Percentiles rank a stretch among this genome's conserved stretches.
Evolutionary conservation across 2,888 invertebrate species (phyloP).

Genomic region (Teinopalpus imperialis): DNA sequence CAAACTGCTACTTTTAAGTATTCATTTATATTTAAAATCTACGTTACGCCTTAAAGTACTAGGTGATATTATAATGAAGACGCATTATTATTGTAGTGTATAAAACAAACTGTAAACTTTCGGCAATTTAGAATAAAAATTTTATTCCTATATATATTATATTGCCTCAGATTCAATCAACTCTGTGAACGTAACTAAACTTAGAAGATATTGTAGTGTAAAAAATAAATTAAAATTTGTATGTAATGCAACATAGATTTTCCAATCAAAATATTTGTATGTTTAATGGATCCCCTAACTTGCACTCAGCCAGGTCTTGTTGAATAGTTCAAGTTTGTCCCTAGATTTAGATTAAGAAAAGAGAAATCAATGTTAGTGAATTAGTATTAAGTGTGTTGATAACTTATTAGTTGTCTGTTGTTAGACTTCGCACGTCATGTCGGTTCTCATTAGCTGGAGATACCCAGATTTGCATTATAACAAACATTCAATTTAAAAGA

Average conservation of each 20-base stretch:
- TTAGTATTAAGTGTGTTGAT: conserved; percentile 23
- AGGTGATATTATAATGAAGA: too few relatives aligned
- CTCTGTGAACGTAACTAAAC: background rate
- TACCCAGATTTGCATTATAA: background rate
- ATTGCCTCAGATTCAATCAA: background rate
- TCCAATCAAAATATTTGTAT: background rate
- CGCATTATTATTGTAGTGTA: too few relatives aligned
- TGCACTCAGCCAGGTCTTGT: too few relatives aligned
- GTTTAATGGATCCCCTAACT: background rate
- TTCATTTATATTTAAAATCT: too few relatives aligned
- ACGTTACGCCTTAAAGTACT: too few relatives aligned
- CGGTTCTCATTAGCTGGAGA: background rate
- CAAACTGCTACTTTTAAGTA: too few relatives aligned
- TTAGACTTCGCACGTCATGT: background rate
- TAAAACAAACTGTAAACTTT: background rate
- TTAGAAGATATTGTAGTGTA: background rate
- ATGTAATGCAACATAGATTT: too few relatives aligned
- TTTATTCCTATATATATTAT: background rate
- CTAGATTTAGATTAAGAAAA: conserved; percentile 7
- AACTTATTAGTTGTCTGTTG: conserved; percentile 15
- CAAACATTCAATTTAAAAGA: background rate
- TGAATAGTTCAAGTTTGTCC: conserved; percentile 12
- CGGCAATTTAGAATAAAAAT: background rate
- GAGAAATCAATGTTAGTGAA: conserved; percentile 26
- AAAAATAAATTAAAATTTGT: too few relatives aligned